Percentiles rank a stretch among this genome's conserved stretches.
phyloP scores from a whole-genome alignment of 2,113 vertebrate species.

The Phaethon lepturus region DNA sequence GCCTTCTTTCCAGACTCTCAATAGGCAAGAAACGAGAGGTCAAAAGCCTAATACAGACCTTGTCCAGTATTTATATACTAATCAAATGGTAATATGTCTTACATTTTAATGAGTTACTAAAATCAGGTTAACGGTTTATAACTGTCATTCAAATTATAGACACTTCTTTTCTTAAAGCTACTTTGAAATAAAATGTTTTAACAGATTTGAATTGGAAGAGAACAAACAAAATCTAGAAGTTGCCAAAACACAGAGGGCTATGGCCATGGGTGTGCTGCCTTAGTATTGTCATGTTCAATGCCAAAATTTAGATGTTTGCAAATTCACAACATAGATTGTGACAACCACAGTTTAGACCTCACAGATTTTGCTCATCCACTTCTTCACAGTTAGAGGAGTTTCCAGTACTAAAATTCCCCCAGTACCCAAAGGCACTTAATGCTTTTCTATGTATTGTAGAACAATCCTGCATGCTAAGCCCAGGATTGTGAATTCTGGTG shows the following conservation, averaged over 20 bases:
- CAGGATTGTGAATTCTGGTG: neutral
- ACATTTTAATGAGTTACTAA: neutral
- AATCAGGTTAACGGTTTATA: neutral
- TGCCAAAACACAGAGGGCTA: neutral
- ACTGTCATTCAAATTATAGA: neutral
- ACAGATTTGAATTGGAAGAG: neutral
- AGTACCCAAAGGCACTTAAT: neutral
- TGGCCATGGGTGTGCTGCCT: no score
- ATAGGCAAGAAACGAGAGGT: neutral
- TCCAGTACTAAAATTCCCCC: neutral
- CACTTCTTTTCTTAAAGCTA: neutral
- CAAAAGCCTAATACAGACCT: neutral
- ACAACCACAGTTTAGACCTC: neutral
- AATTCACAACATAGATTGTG: neutral
- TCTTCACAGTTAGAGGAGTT: neutral
- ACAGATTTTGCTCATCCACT: neutral
- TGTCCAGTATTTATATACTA: neutral
- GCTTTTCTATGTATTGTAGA: neutral
- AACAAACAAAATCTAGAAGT: neutral
- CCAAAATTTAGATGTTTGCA: fast-evolving
- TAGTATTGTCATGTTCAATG: fast-evolving
- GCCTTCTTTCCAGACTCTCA: neutral
- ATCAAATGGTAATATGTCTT: neutral
- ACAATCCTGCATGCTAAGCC: neutral
- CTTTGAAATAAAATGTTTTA: neutral